Evolutionary conservation across 2,888 invertebrate genomes (phyloP).

Genomic region (Acanthosoma haemorrhoidale): DNA sequence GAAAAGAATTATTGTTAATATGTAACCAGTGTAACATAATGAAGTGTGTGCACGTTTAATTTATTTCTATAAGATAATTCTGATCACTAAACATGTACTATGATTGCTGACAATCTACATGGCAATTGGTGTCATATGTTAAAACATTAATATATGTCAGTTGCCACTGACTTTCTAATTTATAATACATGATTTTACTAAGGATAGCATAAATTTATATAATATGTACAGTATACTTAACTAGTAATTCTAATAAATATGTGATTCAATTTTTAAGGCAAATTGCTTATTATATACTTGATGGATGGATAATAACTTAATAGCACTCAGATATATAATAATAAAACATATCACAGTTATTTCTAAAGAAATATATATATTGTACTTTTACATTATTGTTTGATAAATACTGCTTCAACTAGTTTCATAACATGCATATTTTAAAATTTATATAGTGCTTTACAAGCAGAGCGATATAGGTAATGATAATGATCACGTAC

Average conservation of each 20-base stretch:
- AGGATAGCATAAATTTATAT: not conserved
- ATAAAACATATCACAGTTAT: slow-evolving; percentile 24
- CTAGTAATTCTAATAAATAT: too few species aligned
- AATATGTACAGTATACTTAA: not conserved
- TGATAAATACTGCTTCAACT: not conserved
- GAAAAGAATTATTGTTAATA: too few species aligned
- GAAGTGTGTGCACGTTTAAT: too few species aligned
- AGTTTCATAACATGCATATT: not conserved
- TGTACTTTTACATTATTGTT: not conserved
- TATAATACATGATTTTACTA: not conserved
- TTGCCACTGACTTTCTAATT: not conserved
- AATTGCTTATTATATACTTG: not conserved
- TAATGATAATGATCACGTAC: not conserved
- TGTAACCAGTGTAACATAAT: too few species aligned
- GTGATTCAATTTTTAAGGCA: not conserved
- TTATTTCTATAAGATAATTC: too few species aligned
- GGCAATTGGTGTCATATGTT: too few species aligned
- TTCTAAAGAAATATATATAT: slow-evolving; percentile 14
- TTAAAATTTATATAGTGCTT: not conserved
- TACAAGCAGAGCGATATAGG: not conserved
- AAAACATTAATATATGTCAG: not conserved
- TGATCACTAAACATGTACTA: too few species aligned
- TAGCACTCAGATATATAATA: not conserved
- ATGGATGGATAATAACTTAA: slow-evolving; percentile 6
- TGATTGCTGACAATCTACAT: too few species aligned